Base-by-base conservation (phyloP, 2,888 invertebrate genomes). In the Patella depressa region DNA sequence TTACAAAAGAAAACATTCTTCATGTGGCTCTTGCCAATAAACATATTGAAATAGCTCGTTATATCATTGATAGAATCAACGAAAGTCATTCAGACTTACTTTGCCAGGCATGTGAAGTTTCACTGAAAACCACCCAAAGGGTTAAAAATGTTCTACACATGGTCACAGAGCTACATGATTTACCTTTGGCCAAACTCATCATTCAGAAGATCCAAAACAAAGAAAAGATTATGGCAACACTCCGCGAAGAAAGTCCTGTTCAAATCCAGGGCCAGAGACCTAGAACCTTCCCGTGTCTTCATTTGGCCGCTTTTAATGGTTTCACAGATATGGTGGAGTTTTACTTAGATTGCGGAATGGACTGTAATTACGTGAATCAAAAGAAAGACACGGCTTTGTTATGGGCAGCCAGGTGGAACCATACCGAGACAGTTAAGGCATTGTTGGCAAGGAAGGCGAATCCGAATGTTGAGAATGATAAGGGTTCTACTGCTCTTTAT, bases 311-410 rank as follows among this genome's bases (percentile, higher is more conserved):
- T 3, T 88, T 84, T 78, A 78, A 84, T 65, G 88, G 88, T 34
- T 80, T 78, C 65, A 84, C 75, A 17, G 81, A 83, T 3, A 82
- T 89, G 14, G 86, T 89, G 2, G 76, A 79, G n/a, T 79, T 84
- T 2, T 83, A 86, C 55, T 53, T 89, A 3, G 82, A 82, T 53
- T 81, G 82, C 29, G 86, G 84, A 17, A 79, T 88, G 2, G 79
- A 83, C 14, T 86, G 88, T 3, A 87, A 89, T 73, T 81, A 83
- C 55, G 54, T 82, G 29, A 89, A 89, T 76, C 84, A 84, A 11
- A 91, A 90, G 79, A 86, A 89, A 17, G 91, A 91, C 81, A 90
- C 90, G 1, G 85, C 90, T 0, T 78, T 90, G n/a, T 79, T 91
- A 69, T 91, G 90, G 90, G 90, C 90, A n/a, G 84, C 89, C 15